Conservation (phyloP, 2,797 vertebrate species). For the Parotocinclus haroldoi region DNA sequence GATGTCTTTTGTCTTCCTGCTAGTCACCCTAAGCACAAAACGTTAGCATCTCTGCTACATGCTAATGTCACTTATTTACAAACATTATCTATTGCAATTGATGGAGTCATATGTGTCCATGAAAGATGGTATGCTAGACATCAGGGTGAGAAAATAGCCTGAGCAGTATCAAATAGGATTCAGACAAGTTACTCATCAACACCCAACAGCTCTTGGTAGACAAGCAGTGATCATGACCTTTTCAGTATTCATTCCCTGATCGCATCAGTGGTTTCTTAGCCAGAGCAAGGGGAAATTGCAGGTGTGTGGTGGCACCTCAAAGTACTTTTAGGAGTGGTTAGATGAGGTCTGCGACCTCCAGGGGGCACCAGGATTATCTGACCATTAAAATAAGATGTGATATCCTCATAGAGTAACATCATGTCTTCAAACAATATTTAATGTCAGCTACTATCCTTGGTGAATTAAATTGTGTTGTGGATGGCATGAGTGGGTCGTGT, state of each 20-base stretch:
- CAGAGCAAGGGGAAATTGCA: constrained; percentile 68
- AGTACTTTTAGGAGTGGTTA: constrained; percentile 56
- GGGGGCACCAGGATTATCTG: constrained; percentile 35
- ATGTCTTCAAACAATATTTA: constrained; percentile 49
- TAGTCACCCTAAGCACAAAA: background rate
- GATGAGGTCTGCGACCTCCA: constrained; percentile 31
- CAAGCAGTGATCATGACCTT: constrained; percentile 72
- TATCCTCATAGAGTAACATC: constrained; percentile 39
- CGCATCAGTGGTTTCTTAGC: constrained; percentile 70
- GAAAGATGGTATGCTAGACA: constrained; percentile 4
- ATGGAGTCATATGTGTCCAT: constrained; percentile 4
- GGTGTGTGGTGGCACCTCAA: constrained; percentile 73
- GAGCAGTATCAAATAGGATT: constrained; percentile 42
- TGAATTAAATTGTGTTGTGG: constrained; percentile 38
- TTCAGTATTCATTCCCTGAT: constrained; percentile 79
- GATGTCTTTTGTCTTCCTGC: too few relatives aligned
- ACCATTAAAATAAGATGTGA: constrained; percentile 47
- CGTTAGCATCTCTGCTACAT: constrained; percentile 18
- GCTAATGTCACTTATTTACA: constrained; percentile 40
- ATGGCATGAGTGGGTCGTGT: constrained; percentile 16
- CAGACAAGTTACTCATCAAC: constrained; percentile 33
- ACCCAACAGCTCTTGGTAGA: constrained; percentile 49
- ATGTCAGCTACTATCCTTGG: constrained; percentile 52
- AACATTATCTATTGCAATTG: constrained; percentile 19
- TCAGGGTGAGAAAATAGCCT: constrained; percentile 41